Conservation (phyloP, 2,797 vertebrate genomes). For the Hozukius guyotensis region DNA sequence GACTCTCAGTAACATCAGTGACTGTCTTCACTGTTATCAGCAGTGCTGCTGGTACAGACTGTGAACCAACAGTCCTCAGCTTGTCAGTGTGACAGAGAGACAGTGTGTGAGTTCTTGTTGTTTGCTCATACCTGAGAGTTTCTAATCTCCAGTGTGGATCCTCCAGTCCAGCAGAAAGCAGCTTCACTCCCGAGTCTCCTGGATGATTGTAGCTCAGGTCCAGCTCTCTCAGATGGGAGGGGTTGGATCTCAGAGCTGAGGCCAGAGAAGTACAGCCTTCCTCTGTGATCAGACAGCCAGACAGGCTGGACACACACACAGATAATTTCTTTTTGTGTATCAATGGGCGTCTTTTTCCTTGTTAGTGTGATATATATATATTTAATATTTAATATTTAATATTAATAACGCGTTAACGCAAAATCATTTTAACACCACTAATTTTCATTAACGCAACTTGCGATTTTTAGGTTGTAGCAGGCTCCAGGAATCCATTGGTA, state of each 20-base stretch:
- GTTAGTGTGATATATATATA: background rate
- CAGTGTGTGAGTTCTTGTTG: background rate
- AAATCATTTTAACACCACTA: too few species aligned
- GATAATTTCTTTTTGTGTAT: background rate
- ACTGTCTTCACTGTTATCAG: background rate
- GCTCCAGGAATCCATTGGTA: too few species aligned
- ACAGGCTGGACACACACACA: background rate
- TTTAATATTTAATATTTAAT: too few species aligned
- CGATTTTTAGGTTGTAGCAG: too few species aligned
- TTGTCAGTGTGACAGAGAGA: background rate
- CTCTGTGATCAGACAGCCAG: constrained; percentile 8
- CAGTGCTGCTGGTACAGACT: background rate
- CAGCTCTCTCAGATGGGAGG: background rate
- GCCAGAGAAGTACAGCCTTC: background rate
- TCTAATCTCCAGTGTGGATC: background rate
- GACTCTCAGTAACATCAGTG: background rate
- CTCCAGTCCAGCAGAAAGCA: background rate
- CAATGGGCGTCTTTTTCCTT: background rate
- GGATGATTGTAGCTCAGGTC: background rate
- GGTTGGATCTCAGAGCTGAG: background rate
- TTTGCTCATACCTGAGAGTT: background rate
- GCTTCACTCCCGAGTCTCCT: background rate
- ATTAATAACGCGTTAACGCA: too few species aligned
- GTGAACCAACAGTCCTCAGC: background rate
- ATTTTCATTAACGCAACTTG: too few species aligned